Base-by-base conservation (phyloP, 2,888 invertebrate genomes). In the Andrena marginata region DNA sequence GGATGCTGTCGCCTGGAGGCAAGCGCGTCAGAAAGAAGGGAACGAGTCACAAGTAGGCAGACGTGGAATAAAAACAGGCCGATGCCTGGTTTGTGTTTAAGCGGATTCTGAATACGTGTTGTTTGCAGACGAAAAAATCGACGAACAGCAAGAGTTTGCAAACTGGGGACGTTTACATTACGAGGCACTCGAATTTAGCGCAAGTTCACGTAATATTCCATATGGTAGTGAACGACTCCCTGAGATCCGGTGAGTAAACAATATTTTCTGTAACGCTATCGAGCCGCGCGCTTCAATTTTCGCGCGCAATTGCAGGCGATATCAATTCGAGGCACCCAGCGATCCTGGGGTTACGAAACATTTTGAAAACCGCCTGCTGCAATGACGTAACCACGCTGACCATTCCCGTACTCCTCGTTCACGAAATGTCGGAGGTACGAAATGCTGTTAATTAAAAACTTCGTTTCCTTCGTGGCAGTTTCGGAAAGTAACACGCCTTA, bases 181-280 rank as follows among this genome's bases (percentile, higher is more conserved):
- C 98, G 7, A 95, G 96, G 87, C 99, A 99, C 96, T 98, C 98
- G 89, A 99, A 99, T 95, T 95, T 99, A 85, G 97, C 98, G 2
- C 98, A 99, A 93, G 97, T 97, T 63, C 99, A 99, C 95, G 97
- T 99, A 1, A 97, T 99, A 65, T 99, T 99, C 95, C 99, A 99
- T 93, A 96, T 99, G 92, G 97, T 99, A 7, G 97, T 97, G 0
- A 99, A 99, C 93, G 98, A 99, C 91, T 95, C 95, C 35, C 94
- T 96, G 16, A 93, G 95, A 91, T 95, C 95, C 77, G 94, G 95
- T 95, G 87, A 91, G 89, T 72, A 60, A 74, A 56, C 26, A 51
- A 20, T 51, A 35, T 70, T 72, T 51, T 5, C 33, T 54, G 59
- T 2, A 29, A 42, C 3, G 4, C 1, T 7, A 33, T 31, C 10